These are phyloP conservation scores for Criorhina ranunculi DNA, from an alignment of 2,888 invertebrate genomes.

Conservation along the genomic window DNA sequence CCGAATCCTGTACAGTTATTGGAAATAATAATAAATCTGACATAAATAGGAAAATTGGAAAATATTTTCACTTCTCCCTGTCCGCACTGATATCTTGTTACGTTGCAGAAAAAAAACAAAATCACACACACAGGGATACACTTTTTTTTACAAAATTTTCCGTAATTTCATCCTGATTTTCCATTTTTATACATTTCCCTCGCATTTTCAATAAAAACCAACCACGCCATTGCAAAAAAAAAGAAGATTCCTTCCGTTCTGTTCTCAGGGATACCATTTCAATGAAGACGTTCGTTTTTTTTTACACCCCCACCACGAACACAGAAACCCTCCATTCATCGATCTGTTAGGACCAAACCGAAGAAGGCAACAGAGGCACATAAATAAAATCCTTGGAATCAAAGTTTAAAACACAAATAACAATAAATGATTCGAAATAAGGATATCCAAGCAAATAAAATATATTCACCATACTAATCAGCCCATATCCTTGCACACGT, in stretches of 20 bases:
- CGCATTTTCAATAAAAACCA: neutral
- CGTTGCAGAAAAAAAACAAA: neutral
- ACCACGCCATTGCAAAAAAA: constrained; percentile 1
- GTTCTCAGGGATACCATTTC: neutral
- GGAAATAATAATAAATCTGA: constrained; percentile 50
- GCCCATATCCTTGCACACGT: constrained; percentile 51
- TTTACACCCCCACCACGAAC: neutral
- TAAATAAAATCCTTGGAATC: constrained; percentile 21
- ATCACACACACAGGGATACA: neutral
- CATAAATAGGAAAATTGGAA: constrained; percentile 34
- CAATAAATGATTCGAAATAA: constrained; percentile 56
- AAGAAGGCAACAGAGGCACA: neutral
- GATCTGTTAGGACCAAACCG: neutral
- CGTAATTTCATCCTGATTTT: constrained; percentile 52
- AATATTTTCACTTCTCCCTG: constrained; percentile 2
- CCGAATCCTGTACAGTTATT: constrained; percentile 52
- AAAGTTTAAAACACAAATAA: constrained; percentile 73
- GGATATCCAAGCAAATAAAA: constrained; percentile 69
- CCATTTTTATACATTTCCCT: constrained; percentile 6
- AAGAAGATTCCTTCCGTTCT: neutral
- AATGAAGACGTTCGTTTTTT: constrained; percentile 6
- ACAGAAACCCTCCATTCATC: no score
- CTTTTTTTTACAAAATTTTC: constrained; percentile 15
- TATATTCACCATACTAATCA: constrained; percentile 69
- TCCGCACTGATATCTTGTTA: neutral